Evolutionary conservation across 1,140 invertebrate species (phyloP), one percentile per base, ranked within the genome.

Genomic region (Plodia interpunctella): DNA sequence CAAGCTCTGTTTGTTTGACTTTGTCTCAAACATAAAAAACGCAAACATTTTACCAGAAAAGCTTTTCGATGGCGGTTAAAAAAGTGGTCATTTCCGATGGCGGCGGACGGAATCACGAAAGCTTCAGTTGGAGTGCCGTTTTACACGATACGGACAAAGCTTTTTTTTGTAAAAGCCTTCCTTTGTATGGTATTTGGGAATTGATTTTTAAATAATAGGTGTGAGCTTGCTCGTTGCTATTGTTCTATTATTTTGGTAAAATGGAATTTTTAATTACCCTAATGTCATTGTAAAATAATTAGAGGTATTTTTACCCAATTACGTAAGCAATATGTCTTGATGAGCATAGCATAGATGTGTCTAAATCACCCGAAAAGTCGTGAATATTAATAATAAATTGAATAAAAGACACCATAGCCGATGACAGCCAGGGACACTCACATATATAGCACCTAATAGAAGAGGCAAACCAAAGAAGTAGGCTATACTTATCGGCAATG

Each of bases 131-230:
- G 38, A 44, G 38, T 44, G 38, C 38, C 15, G 38, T 44, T 44
- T 44, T 44, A 44, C 38, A 44, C 38, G 38, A 44, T 15, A 44
- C 38, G 38, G 15, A 44, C 38, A 44, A 44, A 44, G 38, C 38
- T 44, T 44, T 44, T 28, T 28, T 32, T 17, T 17, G 38, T 44
- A 44, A 44, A 44, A 44, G 38, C 38, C 15, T 44, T 44, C 38
- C 38, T 44, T 44, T 44, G 38, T 17, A 44, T 44, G 13, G 38
- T 6, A 44, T 44, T 44, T 15, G 13, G 5, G 38, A 44, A 17
- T 44, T 44, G 13, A 15, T 44, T 44, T 44, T 44, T 44, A 10
- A 5, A 44, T 44, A 44, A 44, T 44, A 15, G n/a, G 38, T 17
- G 13, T 15, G 38, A 44, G 38, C 15, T 17, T 15, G 38, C 5